These are phyloP conservation scores for Automeris io DNA, from an alignment of 2,888 invertebrate species.

Conservation along the genomic window DNA sequence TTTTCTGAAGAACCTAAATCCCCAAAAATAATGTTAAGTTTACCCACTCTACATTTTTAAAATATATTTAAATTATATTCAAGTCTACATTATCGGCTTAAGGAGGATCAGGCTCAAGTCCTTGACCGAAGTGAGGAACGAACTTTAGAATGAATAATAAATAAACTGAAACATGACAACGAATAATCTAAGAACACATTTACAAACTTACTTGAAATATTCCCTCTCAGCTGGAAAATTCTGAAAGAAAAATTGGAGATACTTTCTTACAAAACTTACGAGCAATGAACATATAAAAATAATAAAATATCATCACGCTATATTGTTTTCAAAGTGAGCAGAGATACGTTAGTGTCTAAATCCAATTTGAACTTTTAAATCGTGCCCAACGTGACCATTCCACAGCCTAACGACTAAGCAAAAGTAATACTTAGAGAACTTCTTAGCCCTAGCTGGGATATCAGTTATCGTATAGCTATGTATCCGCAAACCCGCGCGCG, in stretches of 20 bases:
- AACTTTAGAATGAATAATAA: conserved; percentile 8
- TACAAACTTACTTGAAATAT: neutral
- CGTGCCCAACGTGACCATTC: too few species aligned
- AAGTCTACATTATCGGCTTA: conserved; percentile 5
- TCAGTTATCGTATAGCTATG: too few species aligned
- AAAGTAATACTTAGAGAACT: too few species aligned
- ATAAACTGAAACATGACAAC: conserved; percentile 5
- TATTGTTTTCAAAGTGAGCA: too few species aligned
- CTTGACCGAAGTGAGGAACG: conserved; percentile 8
- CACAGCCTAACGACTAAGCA: too few species aligned
- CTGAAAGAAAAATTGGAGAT: neutral
- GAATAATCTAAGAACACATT: conserved; percentile 1
- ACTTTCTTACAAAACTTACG: neutral
- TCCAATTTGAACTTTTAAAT: too few species aligned
- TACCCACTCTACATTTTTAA: too few species aligned
- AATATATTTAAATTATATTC: conserved; percentile 3
- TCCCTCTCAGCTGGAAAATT: neutral
- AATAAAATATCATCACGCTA: neutral
- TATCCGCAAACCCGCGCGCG: too few species aligned
- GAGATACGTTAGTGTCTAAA: too few species aligned
- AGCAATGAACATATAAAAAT: neutral
- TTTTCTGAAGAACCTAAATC: too few species aligned
- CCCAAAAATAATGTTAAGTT: too few species aligned
- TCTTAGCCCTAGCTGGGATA: too few species aligned
- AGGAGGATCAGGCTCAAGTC: conserved; percentile 5